Evolutionary conservation across 1,140 invertebrate genomes (phyloP).

Genomic region (Laodelphax striatellus): DNA sequence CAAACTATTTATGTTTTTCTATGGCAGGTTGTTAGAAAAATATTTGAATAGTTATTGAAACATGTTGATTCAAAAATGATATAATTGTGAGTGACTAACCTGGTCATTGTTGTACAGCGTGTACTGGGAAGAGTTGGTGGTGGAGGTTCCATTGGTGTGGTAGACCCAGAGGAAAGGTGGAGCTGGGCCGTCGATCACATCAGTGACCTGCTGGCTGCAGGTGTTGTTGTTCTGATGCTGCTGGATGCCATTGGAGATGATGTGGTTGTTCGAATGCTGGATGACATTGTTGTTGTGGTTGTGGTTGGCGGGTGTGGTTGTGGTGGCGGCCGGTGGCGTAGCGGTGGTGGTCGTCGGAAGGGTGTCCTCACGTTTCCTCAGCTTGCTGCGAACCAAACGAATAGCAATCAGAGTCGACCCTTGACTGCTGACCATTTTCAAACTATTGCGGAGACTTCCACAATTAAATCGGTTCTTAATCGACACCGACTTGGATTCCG

Average conservation of each 20-base stretch:
- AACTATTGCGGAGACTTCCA: constrained; percentile 24
- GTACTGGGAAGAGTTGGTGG: constrained; percentile 48
- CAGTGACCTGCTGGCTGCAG: constrained; percentile 18
- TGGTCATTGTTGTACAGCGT: constrained; percentile 66
- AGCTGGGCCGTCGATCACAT: constrained; percentile 30
- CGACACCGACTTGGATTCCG: constrained; percentile 14
- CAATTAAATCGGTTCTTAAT: constrained; percentile 26
- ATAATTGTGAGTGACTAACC: constrained; percentile 34
- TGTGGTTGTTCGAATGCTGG: constrained; percentile 16
- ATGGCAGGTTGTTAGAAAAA: no score
- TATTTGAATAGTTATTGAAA: no score
- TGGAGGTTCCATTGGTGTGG: constrained; percentile 44
- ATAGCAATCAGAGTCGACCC: constrained; percentile 65
- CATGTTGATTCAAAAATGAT: no score
- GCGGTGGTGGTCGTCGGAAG: constrained; percentile 22
- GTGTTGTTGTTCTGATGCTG: constrained; percentile 22
- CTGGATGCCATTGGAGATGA: constrained; percentile 16
- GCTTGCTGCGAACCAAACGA: constrained; percentile 76
- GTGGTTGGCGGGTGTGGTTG: constrained; percentile 8
- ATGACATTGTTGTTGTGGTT: constrained; percentile 17
- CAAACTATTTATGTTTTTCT: no score
- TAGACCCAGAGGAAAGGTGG: constrained; percentile 66
- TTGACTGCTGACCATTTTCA: constrained; percentile 62
- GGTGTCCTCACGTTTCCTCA: constrained; percentile 68
- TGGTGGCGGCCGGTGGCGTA: constrained; percentile 18